phyloP scores from a whole-genome alignment of 2,888 invertebrate genomes.

The Neocrepidodera transversa region DNA sequence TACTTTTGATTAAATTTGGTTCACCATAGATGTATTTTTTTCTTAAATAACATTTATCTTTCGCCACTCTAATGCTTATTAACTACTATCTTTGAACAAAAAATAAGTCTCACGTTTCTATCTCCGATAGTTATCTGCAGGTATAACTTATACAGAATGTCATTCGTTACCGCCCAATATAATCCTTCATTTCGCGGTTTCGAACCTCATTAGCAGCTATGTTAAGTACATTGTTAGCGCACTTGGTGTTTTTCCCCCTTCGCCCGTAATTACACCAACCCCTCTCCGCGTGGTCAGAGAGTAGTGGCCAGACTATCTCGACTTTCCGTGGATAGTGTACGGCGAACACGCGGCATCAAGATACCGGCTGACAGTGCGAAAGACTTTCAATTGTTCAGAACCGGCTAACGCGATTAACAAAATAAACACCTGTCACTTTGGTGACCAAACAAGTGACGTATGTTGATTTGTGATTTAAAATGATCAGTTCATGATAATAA shows the following conservation, averaged over 20 bases:
- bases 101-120: constrained; percentile 36
- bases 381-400: constrained; percentile 41
- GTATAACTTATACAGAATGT: constrained; percentile 35
- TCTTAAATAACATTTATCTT: too few relatives aligned
- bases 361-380: constrained; percentile 46
- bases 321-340: constrained; percentile 58
- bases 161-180: constrained; percentile 37
- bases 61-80: constrained; percentile 36
- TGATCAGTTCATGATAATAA: constrained; percentile 1
- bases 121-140: constrained; percentile 32
- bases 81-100: constrained; percentile 22
- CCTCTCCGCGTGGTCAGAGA: constrained; percentile 61
- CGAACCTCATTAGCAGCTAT: constrained; percentile 54
- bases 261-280: constrained; percentile 39
- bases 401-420: constrained; percentile 40
- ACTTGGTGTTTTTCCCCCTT: constrained; percentile 51
- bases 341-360: constrained; percentile 48
- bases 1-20: too few relatives aligned
- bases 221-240: constrained; percentile 59
- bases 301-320: constrained; percentile 60
- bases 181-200: constrained; percentile 40
- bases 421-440: constrained; percentile 49
- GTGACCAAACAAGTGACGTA: constrained; percentile 47
- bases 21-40: too few relatives aligned
- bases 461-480: neutral